Base-by-base conservation (phyloP, 1,140 invertebrate genomes). In the Aphelinus atriplicis region DNA sequence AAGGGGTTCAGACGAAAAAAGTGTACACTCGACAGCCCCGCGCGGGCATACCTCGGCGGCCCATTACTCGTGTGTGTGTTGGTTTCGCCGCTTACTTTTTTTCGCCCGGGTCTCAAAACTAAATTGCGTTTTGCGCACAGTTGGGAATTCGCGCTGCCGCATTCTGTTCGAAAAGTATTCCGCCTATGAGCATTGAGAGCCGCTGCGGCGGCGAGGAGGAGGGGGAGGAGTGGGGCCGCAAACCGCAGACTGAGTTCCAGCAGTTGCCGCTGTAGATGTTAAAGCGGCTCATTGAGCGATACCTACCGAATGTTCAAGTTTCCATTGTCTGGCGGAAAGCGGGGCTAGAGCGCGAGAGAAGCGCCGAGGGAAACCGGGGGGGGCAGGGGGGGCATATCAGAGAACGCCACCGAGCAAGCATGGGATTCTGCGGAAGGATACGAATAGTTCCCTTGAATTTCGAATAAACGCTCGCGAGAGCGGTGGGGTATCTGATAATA, bases 201-300 rank as follows among this genome's bases (percentile, higher is more conserved):
- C 45, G 9, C 42, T 10, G 7, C 3, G 9, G 7, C 63, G 1
- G 50, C 63, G 47, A 55, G 53, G 43, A 46, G 45, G n/a, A 73
- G 47, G 26, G 55, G 53, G 26, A 26, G 26, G 26, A 26, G 26
- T 0, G 26, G 26, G 26, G 26, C 26, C 26, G 26, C 26, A 60
- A 73, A 67, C 45, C 65, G 45, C 72, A 68, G 26, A n/a, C n/a
- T 53, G 48, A 68, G 56, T 68, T 61, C 10, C 57, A 73, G 72
- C 62, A 73, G 65, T 73, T 68, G 43, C 62, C 72, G 50, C 68
- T 73, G 72, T 62, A 61, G 57, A 73, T 65, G 65, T 75, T 69
- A 69, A 69, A 75, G 66, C 51, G 66, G 53, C 60, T 75, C 67
- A 75, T 75, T 58, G 61, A 75, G 73, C 66, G 51, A 70, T 75